Evolutionary conservation across 1,140 invertebrate genomes (phyloP).

Genomic region (Drosophila orena): DNA sequence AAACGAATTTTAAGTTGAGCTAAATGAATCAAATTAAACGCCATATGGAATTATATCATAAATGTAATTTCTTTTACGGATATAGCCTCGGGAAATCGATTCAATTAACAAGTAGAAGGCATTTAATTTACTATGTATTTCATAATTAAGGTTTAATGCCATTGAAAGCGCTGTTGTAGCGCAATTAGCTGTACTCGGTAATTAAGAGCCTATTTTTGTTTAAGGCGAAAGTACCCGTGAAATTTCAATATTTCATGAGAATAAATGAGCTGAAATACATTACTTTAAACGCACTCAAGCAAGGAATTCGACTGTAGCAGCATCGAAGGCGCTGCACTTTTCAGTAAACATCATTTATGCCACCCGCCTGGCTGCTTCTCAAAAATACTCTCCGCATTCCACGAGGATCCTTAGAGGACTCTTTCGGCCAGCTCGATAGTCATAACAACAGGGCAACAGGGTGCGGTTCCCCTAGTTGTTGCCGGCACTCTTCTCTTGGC

Average conservation of each 20-base stretch:
- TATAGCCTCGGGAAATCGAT: background rate
- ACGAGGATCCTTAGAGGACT: slow-evolving; percentile 13
- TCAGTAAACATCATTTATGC: slow-evolving; percentile 67
- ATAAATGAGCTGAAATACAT: background rate
- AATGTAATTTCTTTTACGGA: slow-evolving; percentile 1
- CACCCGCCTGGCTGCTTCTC: slow-evolving; percentile 55
- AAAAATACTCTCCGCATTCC: slow-evolving; percentile 36
- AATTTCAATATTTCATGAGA: background rate
- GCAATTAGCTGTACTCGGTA: background rate
- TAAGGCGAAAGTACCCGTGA: too few species aligned
- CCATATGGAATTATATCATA: background rate
- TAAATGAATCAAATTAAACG: slow-evolving; percentile 1
- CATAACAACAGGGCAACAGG: slow-evolving; percentile 63
- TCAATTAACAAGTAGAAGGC: too few species aligned
- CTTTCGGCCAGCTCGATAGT: slow-evolving; percentile 55
- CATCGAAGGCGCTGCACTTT: slow-evolving; percentile 56
- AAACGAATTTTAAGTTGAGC: slow-evolving; percentile 21
- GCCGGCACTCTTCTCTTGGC: slow-evolving; percentile 18
- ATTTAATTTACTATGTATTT: too few species aligned
- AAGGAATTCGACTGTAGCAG: slow-evolving; percentile 5
- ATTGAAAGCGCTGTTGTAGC: background rate
- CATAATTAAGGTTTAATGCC: too few species aligned
- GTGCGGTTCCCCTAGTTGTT: slow-evolving; percentile 17
- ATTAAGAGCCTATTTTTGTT: too few species aligned
- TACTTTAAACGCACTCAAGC: background rate